Evolutionary conservation across 2,888 invertebrate genomes (phyloP), one percentile per base, ranked within the genome.

Genomic region (Entomobrya proxima): DNA sequence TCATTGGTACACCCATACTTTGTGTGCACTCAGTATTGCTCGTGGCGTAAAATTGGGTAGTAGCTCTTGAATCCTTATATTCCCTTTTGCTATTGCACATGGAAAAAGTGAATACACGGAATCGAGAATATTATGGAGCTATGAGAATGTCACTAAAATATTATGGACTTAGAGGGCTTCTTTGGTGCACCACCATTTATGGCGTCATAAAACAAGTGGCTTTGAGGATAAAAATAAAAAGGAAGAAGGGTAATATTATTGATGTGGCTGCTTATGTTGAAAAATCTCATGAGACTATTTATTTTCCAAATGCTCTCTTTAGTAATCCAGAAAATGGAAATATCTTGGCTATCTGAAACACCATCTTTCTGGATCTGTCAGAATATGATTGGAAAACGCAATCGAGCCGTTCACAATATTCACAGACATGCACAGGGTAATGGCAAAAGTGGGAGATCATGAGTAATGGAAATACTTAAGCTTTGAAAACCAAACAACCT

Each of bases 401-500:
- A 40, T 40, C n/a, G 24, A 40, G 1, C 37, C 40, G 37, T 13
- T 61, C 13, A 24, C 40, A 0, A 6, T 13, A 67, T 67, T 67
- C 37, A 64, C 58, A 15, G 30, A n/a, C 58, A 64, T 18, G 32
- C 58, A 15, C 32, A 67, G 37, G 37, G 40, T 40, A 40, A 13
- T 67, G 37, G 40, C 67, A 40, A 13, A 67, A 67, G 40, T 67
- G 37, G 47, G 30, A 21, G 15, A 55, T 52, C 67, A 67, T 83
- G 69, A 83, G 40, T 83, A 83, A 83, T 76, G 69, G 52, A 47
- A 9, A 21, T 50, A 50, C 37, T 82, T 61, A 69, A 83, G 21
- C 69, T 64, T 50, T 40, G 40, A 67, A 83, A 76, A 69, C 69
- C 69, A 67, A 69, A 67, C 69, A 76, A 83, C 76, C 82, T 82